Percentiles rank a stretch among this genome's conserved stretches.
Conservation (phyloP, 2,113 vertebrate genomes). For the Naja naja region DNA sequence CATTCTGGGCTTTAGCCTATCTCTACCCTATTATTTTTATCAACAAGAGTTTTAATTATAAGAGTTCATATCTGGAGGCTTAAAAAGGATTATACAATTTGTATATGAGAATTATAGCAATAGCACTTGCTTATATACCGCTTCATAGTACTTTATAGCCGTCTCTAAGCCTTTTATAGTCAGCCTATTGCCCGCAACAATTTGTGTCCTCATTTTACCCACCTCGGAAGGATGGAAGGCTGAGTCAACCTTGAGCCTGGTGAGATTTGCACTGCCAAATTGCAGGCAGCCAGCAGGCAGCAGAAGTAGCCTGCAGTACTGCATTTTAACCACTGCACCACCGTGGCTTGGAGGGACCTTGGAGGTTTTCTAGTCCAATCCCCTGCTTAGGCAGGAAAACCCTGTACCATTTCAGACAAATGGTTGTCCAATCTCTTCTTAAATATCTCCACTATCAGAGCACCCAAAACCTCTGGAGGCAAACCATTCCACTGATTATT, state of each 20-base stretch:
- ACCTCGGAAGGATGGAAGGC: too few relatives aligned
- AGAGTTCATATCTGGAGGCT: neutral
- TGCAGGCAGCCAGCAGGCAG: too few relatives aligned
- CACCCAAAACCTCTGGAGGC: neutral
- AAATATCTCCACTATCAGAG: neutral
- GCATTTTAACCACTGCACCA: too few relatives aligned
- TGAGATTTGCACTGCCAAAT: too few relatives aligned
- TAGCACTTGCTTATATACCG: too few relatives aligned
- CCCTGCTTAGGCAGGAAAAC: neutral
- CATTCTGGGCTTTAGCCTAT: neutral
- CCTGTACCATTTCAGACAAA: neutral
- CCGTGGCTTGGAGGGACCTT: too few relatives aligned
- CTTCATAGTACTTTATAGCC: too few relatives aligned
- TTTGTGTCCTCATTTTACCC: too few relatives aligned
- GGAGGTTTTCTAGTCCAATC: neutral
- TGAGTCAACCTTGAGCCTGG: too few relatives aligned
- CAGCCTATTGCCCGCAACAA: too few relatives aligned
- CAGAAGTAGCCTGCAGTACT: too few relatives aligned
- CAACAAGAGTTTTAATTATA: neutral
- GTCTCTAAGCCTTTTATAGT: too few relatives aligned
- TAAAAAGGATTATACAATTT: neutral
- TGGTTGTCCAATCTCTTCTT: neutral
- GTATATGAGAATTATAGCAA: neutral
- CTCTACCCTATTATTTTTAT: neutral
- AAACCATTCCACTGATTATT: neutral